phyloP scores from a whole-genome alignment of 2,113 vertebrate species.

The Brachirus orientalis region DNA sequence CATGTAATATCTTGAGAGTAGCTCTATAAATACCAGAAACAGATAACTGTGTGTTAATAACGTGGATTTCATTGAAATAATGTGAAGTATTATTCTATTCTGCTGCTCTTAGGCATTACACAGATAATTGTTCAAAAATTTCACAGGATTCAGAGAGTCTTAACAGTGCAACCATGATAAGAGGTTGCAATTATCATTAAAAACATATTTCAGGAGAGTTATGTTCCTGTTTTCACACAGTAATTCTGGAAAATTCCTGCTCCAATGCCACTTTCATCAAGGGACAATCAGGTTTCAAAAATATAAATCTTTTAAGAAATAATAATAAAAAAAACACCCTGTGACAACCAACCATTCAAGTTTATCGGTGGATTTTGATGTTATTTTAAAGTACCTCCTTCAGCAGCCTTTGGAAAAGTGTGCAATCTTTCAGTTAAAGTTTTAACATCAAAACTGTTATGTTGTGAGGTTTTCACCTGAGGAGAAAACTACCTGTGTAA shows the following conservation, averaged over 20 bases:
- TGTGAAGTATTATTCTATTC: constrained; percentile 12
- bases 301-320: constrained; percentile 27
- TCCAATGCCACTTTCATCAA: not conserved
- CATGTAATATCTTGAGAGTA: constrained; percentile 39
- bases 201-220: constrained; percentile 18
- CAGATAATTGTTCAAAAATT: constrained; percentile 32
- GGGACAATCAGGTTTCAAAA: constrained; percentile 21
- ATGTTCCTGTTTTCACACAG: constrained; percentile 13
- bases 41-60: constrained; percentile 26
- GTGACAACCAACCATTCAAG: no score
- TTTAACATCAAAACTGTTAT: constrained; percentile 20
- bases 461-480: constrained; percentile 34
- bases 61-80: constrained; percentile 34
- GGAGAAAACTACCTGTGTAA: constrained; percentile 51
- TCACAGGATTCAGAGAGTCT: constrained; percentile 11
- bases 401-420: constrained; percentile 29
- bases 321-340: constrained; percentile 11
- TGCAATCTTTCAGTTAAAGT: constrained; percentile 51
- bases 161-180: constrained; percentile 13
- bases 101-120: not conserved
- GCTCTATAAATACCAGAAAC: constrained; percentile 46
- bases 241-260: constrained; percentile 11
- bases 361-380: constrained; percentile 5
- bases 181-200: constrained; percentile 14
- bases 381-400: constrained; percentile 35